phyloP scores from a whole-genome alignment of 2,113 vertebrate species.

The Gymnorhina tibicen region DNA sequence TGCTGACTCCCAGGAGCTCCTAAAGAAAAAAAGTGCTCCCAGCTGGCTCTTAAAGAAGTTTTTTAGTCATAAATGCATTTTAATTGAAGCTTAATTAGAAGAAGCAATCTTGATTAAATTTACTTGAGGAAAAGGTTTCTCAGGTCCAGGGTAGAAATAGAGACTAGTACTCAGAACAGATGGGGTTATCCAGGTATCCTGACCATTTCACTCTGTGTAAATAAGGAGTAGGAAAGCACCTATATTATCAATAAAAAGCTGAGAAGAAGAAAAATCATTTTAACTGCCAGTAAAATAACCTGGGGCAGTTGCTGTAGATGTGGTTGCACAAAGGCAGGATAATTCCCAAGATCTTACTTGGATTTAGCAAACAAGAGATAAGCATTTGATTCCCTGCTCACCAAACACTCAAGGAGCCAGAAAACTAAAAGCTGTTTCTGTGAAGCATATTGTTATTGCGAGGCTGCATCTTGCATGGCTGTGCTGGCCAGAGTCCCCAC shows the following conservation, averaged over 20 bases:
- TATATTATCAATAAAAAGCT: background rate
- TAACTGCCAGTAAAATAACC: background rate
- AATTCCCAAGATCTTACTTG: background rate
- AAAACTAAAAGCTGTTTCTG: background rate
- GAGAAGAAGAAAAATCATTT: background rate
- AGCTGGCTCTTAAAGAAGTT: background rate
- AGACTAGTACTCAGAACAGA: background rate
- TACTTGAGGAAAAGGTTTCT: background rate
- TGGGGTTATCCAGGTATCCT: background rate
- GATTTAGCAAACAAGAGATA: background rate
- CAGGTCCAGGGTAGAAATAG: background rate
- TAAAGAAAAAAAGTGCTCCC: background rate
- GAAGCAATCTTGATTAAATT: background rate
- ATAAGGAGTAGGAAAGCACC: background rate
- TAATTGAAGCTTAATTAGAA: constrained; percentile 14
- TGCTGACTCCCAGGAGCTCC: background rate
- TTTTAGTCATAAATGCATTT: background rate
- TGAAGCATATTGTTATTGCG: background rate
- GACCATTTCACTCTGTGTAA: background rate
- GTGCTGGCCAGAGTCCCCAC: background rate
- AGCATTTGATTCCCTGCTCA: background rate
- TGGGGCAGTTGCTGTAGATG: background rate
- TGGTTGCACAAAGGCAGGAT: background rate
- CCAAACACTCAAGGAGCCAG: background rate
- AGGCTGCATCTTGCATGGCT: background rate